Percentiles rank a stretch among this genome's conserved stretches.
These are phyloP conservation scores for Amia ocellicauda DNA, from an alignment of 2,113 vertebrate species.

Conservation along the genomic window DNA sequence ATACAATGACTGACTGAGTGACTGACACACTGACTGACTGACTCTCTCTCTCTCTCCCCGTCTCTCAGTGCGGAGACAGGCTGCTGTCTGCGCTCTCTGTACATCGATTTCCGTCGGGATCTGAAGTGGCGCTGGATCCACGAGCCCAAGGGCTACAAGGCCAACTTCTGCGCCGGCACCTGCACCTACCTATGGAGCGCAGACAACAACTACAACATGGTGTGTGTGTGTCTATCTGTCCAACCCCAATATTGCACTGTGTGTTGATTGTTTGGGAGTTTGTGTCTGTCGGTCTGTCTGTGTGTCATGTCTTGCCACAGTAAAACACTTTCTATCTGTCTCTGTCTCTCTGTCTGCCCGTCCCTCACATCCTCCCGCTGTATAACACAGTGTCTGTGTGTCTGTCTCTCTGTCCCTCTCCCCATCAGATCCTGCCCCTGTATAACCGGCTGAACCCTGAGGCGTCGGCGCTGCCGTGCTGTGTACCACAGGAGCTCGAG, in stretches of 20 bases:
- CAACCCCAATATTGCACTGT: too few relatives aligned
- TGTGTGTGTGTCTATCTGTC: slow-evolving; percentile 23
- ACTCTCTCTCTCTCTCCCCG: background rate
- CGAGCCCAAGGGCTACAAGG: slow-evolving; percentile 74
- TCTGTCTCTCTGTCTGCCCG: background rate
- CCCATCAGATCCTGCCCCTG: slow-evolving; percentile 41
- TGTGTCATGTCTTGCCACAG: too few relatives aligned
- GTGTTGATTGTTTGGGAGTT: background rate
- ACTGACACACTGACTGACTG: background rate
- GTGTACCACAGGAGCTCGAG: slow-evolving; percentile 73
- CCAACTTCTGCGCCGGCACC: slow-evolving; percentile 74
- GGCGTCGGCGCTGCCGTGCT: slow-evolving; percentile 69
- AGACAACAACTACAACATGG: slow-evolving; percentile 77
- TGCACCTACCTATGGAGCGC: slow-evolving; percentile 76
- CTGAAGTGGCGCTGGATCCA: slow-evolving; percentile 80
- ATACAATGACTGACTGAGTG: too few relatives aligned
- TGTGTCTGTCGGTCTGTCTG: background rate
- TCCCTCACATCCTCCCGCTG: background rate
- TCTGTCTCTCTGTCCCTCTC: background rate
- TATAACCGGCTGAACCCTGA: slow-evolving; percentile 76
- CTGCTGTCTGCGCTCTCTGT: slow-evolving; percentile 72
- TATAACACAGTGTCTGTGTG: background rate
- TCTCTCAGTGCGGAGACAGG: slow-evolving; percentile 59
- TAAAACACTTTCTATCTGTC: background rate
- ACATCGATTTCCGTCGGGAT: slow-evolving; percentile 76